phyloP scores from a whole-genome alignment of 2,888 invertebrate species.

The Nineta flava region DNA sequence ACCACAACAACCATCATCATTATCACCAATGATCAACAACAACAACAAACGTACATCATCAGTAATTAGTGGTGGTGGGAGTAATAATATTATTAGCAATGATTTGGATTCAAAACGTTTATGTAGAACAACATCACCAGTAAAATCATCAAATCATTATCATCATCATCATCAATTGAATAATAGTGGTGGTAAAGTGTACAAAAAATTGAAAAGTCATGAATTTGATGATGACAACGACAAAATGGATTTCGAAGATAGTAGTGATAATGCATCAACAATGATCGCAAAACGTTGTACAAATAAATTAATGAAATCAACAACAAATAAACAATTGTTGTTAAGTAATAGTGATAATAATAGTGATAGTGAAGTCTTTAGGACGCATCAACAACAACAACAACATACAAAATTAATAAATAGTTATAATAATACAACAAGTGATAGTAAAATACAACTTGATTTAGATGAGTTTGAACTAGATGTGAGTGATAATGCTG shows the following conservation, averaged over 20 bases:
- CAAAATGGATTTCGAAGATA: not conserved
- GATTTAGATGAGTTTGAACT: too few relatives aligned
- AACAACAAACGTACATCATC: slow-evolving; percentile 1
- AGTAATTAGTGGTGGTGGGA: not conserved
- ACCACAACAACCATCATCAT: not conserved
- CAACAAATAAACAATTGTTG: slow-evolving; percentile 3
- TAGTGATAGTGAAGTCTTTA: slow-evolving; percentile 7
- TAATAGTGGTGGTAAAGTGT: too few relatives aligned
- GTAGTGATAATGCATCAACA: not conserved
- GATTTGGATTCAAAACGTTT: not conserved
- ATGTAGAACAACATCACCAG: not conserved
- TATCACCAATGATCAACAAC: too few relatives aligned
- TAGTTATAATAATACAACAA: not conserved
- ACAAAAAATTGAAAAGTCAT: not conserved
- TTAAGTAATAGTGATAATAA: too few relatives aligned
- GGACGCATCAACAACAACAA: slow-evolving; percentile 4
- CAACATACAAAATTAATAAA: not conserved
- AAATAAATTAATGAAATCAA: not conserved
- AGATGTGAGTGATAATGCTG: too few relatives aligned
- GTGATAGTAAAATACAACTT: not conserved
- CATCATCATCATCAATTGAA: not conserved
- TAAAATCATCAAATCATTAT: not conserved
- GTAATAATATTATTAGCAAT: not conserved
- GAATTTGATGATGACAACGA: not conserved
- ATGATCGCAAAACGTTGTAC: not conserved